A percentile compares a stretch with the other conserved stretches of the same genome.
Evolutionary conservation across 1,140 invertebrate species (phyloP).

Genomic region (Homarus americanus): DNA sequence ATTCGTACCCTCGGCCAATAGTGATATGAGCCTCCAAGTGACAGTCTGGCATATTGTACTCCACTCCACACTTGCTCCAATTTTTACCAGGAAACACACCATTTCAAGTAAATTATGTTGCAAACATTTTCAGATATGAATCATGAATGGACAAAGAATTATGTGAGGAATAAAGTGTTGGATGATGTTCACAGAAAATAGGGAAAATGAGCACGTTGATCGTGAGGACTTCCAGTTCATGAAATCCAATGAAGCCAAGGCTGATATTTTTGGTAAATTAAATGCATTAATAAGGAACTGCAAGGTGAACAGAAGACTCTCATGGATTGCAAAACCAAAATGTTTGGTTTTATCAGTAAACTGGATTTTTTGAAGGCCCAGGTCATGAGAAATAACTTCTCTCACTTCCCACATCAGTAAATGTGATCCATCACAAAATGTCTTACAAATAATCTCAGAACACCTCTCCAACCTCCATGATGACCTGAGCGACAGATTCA

Average conservation of each 20-base stretch:
- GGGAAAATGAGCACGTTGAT: conserved; percentile 29
- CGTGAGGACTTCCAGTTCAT: background rate
- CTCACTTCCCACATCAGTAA: background rate
- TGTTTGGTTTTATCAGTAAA: background rate
- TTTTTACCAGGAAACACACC: conserved; percentile 20
- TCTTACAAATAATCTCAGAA: background rate
- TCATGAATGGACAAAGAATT: conserved; percentile 31
- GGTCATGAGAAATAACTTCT: background rate
- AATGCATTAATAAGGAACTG: no score
- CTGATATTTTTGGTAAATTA: background rate
- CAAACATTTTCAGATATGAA: conserved; percentile 39
- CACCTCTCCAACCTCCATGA: conserved; percentile 1
- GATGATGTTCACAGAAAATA: conserved; percentile 25
- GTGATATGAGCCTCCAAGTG: background rate
- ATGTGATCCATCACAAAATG: conserved; percentile 4
- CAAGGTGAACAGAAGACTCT: no score
- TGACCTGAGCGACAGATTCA: no score
- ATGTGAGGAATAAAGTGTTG: conserved; percentile 21
- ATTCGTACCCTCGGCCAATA: background rate
- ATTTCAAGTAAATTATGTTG: conserved; percentile 38
- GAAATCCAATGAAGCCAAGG: background rate
- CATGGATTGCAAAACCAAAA: no score
- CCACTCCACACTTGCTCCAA: background rate
- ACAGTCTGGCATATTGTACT: conserved; percentile 13
- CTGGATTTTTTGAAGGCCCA: background rate